These are phyloP conservation scores for Reticulitermes speratus DNA, from an alignment of 1,140 invertebrate genomes.

Conservation along the genomic window DNA sequence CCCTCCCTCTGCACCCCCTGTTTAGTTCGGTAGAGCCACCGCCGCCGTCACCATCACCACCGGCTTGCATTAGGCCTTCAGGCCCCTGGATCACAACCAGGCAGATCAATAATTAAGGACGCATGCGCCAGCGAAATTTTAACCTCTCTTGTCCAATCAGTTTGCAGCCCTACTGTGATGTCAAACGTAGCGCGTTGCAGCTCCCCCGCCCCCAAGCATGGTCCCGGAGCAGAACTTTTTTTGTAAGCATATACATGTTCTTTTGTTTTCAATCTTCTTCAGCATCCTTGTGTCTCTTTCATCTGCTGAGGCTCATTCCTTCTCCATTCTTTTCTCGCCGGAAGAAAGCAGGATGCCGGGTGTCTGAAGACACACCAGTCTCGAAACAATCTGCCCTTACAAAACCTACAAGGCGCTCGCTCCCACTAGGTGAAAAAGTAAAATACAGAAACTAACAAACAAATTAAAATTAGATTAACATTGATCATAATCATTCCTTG, in stretches of 20 bases:
- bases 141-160: constrained; percentile 26
- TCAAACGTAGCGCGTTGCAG: constrained; percentile 26
- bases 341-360: not conserved
- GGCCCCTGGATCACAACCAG: constrained; percentile 24
- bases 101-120: constrained; percentile 29
- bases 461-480: not conserved
- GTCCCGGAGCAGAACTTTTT: not conserved
- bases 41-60: not conserved
- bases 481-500: not conserved
- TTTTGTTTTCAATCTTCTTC: constrained; percentile 33
- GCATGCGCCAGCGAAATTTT: constrained; percentile 26
- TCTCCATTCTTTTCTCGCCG: not conserved
- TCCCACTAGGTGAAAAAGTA: not conserved
- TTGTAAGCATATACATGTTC: constrained; percentile 22
- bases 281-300: constrained; percentile 30
- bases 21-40: not conserved
- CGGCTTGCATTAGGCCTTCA: constrained; percentile 11
- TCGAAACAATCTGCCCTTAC: not conserved
- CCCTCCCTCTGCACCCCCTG: not conserved
- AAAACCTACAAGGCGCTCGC: not conserved
- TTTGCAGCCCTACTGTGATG: constrained; percentile 1
- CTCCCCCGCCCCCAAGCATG: not conserved
- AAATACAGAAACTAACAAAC: not conserved
- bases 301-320: constrained; percentile 25
- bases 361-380: no score